Conservation (phyloP, 2,113 vertebrate species). For the Vidua macroura region DNA sequence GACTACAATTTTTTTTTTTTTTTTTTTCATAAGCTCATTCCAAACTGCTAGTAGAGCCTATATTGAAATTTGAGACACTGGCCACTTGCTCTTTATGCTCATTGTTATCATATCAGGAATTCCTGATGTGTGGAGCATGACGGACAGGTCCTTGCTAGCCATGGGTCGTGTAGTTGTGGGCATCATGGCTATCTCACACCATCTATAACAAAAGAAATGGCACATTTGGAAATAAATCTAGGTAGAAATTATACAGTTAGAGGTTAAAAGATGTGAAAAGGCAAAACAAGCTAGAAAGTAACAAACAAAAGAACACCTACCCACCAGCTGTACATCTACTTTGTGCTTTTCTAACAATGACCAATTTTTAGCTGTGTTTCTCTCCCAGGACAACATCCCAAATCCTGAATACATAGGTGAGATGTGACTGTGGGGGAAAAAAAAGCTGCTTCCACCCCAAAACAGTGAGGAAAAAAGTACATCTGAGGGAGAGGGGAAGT, state of each 20-base stretch:
- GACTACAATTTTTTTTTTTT: rapidly evolving
- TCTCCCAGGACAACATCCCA: not conserved
- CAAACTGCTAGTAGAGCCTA: not conserved
- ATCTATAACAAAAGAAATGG: not conserved
- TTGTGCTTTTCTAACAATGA: not conserved
- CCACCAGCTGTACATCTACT: not conserved
- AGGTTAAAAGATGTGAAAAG: not conserved
- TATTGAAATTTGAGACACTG: not conserved
- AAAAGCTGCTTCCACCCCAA: not conserved
- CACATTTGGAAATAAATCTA: not conserved
- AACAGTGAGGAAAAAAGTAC: rapidly evolving
- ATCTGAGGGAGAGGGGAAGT: not conserved
- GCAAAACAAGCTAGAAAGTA: not conserved
- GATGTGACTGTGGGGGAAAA: not conserved
- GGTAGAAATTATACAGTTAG: not conserved
- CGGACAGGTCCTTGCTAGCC: not conserved
- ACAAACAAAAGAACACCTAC: not conserved
- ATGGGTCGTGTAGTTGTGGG: not conserved
- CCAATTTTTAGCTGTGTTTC: not conserved
- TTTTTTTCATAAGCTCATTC: not conserved
- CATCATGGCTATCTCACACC: not conserved
- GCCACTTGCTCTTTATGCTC: not conserved
- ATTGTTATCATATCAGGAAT: not conserved
- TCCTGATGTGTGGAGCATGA: not conserved
- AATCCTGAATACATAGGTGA: not conserved